Evolutionary conservation across 2,797 vertebrate genomes (phyloP), one percentile per base, ranked within the genome.

Genomic region (Pseudocheirus occidentalis): DNA sequence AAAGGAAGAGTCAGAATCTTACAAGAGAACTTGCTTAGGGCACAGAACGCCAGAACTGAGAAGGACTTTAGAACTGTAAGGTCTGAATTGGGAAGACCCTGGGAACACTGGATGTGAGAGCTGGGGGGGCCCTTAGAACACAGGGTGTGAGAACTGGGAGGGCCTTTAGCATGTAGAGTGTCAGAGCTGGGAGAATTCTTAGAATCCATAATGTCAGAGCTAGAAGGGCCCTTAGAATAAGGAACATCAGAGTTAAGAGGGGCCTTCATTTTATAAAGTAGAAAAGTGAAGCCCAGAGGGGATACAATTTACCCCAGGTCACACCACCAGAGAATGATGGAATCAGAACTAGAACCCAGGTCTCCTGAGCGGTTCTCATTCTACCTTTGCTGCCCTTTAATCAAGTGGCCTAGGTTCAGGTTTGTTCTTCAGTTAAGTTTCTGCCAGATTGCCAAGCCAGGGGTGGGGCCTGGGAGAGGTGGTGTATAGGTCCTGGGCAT

Each of bases 351-450:
- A 34, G 52, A 5, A 34, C 5, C 29, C 53, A 10, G 89, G 31
- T 16, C 54, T 91, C 28, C 9, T 13, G 62, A 34, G 62, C 57
- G 73, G 91, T 89, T 91, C 53, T 27, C 16, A 0, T 91, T 62
- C 59, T 89, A 9, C 52, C 93, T 59, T 11, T 55, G 46, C 56
- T 56, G 57, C 90, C 89, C 95, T 55, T 92, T 91, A 27, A 29
- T 89, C 91, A 46, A 55, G 96, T 53, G 92, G 93, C 95, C 52
- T 5, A 90, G 29, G 89, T 94, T 96, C 95, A 93, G 95, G 93
- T 96, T 91, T 93, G 91, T 90, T 97, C 93, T 91, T 93, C 95
- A 95, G 95, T 52, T 54, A 27, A 50, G 59, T 96, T 94, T 95
- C 7, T 81, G 92, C 53, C 16, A 7, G 92, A 46, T 58, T 55